A percentile compares a stretch with the other conserved stretches of the same genome.
phyloP scores from a whole-genome alignment of 92 coral and sea anemone species.

The Metridium senile region DNA sequence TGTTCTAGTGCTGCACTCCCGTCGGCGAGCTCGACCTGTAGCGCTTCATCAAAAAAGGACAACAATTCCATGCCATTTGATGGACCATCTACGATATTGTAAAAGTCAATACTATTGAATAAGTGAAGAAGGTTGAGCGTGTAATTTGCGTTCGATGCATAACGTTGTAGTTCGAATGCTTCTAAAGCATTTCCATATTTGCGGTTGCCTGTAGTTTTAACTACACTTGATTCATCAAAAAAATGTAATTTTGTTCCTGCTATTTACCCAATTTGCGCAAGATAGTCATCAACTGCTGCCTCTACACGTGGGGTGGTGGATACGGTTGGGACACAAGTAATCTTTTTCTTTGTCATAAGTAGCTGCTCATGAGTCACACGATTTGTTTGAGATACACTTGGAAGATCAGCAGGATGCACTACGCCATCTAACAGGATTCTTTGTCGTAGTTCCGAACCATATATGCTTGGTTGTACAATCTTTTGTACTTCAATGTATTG shows the following conservation, averaged over 20 bases:
- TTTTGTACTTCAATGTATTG: background rate
- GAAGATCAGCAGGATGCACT: slow-evolving; percentile 20
- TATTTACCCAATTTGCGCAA: slow-evolving; percentile 26
- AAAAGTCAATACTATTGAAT: too few relatives aligned
- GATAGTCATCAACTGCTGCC: too few relatives aligned
- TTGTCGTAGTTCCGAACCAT: slow-evolving; percentile 22
- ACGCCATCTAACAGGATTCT: slow-evolving; percentile 31
- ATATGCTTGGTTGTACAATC: slow-evolving; percentile 30
- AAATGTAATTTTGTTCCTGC: slow-evolving; percentile 34
- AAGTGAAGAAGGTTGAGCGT: slow-evolving; percentile 62
- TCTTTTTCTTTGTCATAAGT: slow-evolving; percentile 26
- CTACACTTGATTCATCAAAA: background rate
- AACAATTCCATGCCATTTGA: too few relatives aligned
- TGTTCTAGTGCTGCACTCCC: too few relatives aligned
- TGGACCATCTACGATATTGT: too few relatives aligned
- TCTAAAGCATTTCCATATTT: slow-evolving; percentile 43
- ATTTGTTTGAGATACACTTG: slow-evolving; percentile 38
- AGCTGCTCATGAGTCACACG: slow-evolving; percentile 12
- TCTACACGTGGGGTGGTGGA: too few relatives aligned
- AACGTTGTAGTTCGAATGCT: slow-evolving; percentile 64
- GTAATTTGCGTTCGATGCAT: slow-evolving; percentile 66
- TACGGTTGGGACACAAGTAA: slow-evolving; percentile 17
- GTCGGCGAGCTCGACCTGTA: too few relatives aligned
- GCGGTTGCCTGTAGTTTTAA: slow-evolving; percentile 49
- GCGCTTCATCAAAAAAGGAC: too few relatives aligned